Evolutionary conservation across 2,888 invertebrate species (phyloP).

Genomic region (Eupithecia subfuscata): DNA sequence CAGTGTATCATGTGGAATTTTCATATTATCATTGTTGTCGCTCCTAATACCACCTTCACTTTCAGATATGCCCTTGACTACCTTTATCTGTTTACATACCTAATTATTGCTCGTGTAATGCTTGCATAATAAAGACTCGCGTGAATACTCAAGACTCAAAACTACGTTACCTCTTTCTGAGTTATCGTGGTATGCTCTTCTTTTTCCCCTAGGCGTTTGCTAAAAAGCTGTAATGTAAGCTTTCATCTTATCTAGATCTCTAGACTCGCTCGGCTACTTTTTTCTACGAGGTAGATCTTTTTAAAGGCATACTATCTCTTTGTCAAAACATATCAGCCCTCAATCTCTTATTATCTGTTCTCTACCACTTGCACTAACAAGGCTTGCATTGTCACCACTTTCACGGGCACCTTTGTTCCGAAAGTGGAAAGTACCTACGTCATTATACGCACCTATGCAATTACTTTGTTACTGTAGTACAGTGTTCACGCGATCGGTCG

Average conservation of each 20-base stretch:
- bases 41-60: slow-evolving; percentile 11
- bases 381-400: slow-evolving; percentile 56
- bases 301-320: background rate
- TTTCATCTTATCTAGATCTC: background rate
- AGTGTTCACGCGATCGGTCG: slow-evolving; percentile 38
- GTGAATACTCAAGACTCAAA: background rate
- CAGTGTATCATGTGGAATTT: background rate
- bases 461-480: slow-evolving; percentile 48
- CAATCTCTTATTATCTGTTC: slow-evolving; percentile 21
- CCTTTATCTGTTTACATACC: slow-evolving; percentile 27
- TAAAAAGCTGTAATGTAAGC: background rate
- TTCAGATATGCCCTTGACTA: slow-evolving; percentile 24
- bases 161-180: background rate
- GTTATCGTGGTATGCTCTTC: background rate
- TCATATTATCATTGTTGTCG: slow-evolving; percentile 4
- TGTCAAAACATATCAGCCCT: background rate
- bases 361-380: slow-evolving; percentile 26
- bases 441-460: slow-evolving; percentile 62
- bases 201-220: background rate
- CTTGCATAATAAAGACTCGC: slow-evolving; percentile 3
- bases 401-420: slow-evolving; percentile 69
- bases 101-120: slow-evolving; percentile 18
- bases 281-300: background rate
- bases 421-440: slow-evolving; percentile 72
- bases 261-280: background rate